phyloP scores from a whole-genome alignment of 2,113 vertebrate species.

The Rana temporaria region DNA sequence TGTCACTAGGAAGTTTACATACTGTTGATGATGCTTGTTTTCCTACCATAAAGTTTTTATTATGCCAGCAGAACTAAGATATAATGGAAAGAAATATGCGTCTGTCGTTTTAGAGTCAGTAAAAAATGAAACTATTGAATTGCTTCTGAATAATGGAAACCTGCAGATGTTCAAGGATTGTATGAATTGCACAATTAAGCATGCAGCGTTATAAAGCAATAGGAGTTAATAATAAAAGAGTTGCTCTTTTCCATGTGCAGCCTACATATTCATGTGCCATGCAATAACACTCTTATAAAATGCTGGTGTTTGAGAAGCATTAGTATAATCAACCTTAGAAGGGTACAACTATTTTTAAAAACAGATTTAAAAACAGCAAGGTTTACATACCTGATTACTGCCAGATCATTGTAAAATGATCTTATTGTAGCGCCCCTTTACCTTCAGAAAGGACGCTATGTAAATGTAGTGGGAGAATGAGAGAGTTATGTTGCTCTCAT shows the following conservation, averaged over 20 bases:
- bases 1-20: too few species aligned
- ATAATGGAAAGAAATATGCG: too few species aligned
- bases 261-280: neutral
- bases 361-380: neutral
- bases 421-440: too few species aligned
- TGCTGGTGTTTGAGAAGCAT: neutral
- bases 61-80: too few species aligned
- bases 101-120: neutral
- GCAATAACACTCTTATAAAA: neutral
- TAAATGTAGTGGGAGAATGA: too few species aligned
- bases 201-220: neutral
- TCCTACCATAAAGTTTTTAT: too few species aligned
- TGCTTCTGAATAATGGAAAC: neutral
- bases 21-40: too few species aligned
- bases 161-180: conserved; percentile 17
- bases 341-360: neutral
- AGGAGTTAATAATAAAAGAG: neutral
- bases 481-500: too few species aligned
- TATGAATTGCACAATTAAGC: conserved; percentile 19
- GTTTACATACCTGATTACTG: neutral
- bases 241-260: neutral
- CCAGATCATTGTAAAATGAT: too few species aligned
- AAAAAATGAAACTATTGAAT: neutral
- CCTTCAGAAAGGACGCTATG: too few species aligned
- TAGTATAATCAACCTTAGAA: neutral